Percentiles rank a stretch among this genome's conserved stretches.
Conservation (phyloP, 2,888 invertebrate genomes). For the Sclerodermus sp. region DNA sequence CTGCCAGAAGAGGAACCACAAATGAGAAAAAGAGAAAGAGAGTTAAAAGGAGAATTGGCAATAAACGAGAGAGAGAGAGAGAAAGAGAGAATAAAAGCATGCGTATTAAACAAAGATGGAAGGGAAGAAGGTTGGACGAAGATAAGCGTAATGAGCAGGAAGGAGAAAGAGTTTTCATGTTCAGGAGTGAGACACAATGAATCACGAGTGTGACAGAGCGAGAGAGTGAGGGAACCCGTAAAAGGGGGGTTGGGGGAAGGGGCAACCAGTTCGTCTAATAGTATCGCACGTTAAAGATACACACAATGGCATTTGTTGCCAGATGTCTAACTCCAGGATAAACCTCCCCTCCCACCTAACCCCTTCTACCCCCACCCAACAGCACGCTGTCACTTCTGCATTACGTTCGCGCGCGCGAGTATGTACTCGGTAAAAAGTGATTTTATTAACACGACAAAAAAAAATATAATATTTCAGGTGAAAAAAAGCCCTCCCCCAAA, state of each 20-base stretch:
- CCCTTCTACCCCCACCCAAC: constrained; percentile 17
- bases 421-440: constrained; percentile 7
- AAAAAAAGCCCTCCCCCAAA: too few relatives aligned
- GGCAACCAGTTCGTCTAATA: constrained; percentile 48
- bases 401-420: constrained; percentile 28
- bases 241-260: constrained; percentile 2
- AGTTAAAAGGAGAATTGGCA: constrained; percentile 13
- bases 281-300: constrained; percentile 47
- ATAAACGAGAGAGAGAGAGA: constrained; percentile 13
- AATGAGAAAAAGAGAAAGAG: constrained; percentile 18
- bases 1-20: background rate
- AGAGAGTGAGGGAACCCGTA: constrained; percentile 8
- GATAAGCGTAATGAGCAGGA: constrained; percentile 27
- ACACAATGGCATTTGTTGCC: constrained; percentile 49
- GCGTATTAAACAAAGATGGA: constrained; percentile 15
- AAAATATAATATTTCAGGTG: constrained; percentile 10
- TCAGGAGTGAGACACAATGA: background rate
- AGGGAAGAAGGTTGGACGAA: constrained; percentile 27
- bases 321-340: constrained; percentile 48
- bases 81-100: constrained; percentile 10
- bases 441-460: background rate
- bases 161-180: constrained; percentile 29
- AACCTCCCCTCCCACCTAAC: constrained; percentile 21
- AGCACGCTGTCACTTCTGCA: constrained; percentile 42
- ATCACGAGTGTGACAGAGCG: constrained; percentile 3